Evolutionary conservation across 92 coral and sea anemone species (phyloP), one percentile per base, ranked within the genome.

Genomic region (Pocillopora grandis): DNA sequence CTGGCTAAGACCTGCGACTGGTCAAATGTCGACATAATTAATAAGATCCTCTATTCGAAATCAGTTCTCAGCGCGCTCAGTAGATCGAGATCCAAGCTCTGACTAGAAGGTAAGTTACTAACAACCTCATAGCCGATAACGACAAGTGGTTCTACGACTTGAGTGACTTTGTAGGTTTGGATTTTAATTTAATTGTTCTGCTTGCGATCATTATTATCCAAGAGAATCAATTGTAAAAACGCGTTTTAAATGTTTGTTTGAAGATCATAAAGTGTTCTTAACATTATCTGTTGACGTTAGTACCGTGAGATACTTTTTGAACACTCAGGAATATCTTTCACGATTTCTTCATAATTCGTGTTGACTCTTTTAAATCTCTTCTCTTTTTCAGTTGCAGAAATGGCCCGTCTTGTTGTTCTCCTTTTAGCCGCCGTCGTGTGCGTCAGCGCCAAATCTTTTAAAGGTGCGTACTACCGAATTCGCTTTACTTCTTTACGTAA

Each of bases 341-440:
- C 16, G 21, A 56, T 10, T 17, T n/a, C 6, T 80, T 58, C 19
- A 58, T 21, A 2, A 20, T 20, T 61, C 35, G 68, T 55, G 1
- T 9, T 12, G 21, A n/a, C 0, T 59, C 9, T 19, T 70, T 68
- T 17, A 71, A 59, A 16, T 71, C 48, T 35, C 70, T 63, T 64
- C 76, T 66, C 12, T 66, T 84, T 87, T 66, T 36, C 36, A 79
- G 87, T 80, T 62, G 72, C 75, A 86, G 87, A 92, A 86, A 94
- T 94, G 98, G 92, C 95, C 78, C 89, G 90, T 57, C 62, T 94
- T 81, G 95, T 85, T 35, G 16, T 94, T 71, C 87, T 94, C 27
- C 87, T 94, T 66, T 73, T 94, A 85, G 95, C 98, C 76, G 90
- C 89, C 37, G 93, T 94, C 68, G 98, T 90, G 93, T 94, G 93